Evolutionary conservation across 2,113 vertebrate species (phyloP).

Genomic region (Entomyzon cyanotis): DNA sequence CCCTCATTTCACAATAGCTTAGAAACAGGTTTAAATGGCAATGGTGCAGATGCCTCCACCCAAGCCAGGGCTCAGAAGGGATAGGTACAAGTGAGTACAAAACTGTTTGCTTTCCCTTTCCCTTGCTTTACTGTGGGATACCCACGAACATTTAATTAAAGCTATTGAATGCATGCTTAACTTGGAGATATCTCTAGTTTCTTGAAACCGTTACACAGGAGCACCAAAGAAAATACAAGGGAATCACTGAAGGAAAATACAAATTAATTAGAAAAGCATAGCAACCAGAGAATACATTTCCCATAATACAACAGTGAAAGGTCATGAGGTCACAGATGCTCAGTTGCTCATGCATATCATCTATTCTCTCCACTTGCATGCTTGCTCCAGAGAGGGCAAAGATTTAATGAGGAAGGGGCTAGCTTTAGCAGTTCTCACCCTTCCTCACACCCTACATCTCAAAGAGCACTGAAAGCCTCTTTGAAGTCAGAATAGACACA

Average conservation of each 20-base stretch:
- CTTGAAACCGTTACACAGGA: constrained; percentile 48
- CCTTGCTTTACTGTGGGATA: constrained; percentile 48
- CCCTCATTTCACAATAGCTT: background rate
- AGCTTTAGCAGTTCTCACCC: constrained; percentile 63
- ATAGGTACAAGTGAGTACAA: constrained; percentile 18
- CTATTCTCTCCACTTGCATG: constrained; percentile 29
- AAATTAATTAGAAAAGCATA: constrained; percentile 62
- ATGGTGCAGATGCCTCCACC: background rate
- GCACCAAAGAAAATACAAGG: constrained; percentile 58
- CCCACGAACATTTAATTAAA: constrained; percentile 67
- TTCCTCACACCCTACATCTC: constrained; percentile 49
- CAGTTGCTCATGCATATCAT: constrained; percentile 60
- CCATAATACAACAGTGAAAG: constrained; percentile 61
- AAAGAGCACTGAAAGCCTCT: constrained; percentile 63
- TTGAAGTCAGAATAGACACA: constrained; percentile 55
- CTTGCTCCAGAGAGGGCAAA: background rate
- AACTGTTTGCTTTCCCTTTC: constrained; percentile 49
- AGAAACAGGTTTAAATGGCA: background rate
- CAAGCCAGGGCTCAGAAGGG: background rate
- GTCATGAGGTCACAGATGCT: constrained; percentile 48
- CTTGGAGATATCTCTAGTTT: constrained; percentile 41
- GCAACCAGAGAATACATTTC: constrained; percentile 54
- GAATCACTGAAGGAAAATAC: constrained; percentile 64
- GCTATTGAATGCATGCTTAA: constrained; percentile 55
- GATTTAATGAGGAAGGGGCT: constrained; percentile 61